These are phyloP conservation scores for Fundulus diaphanus DNA, from an alignment of 2,797 vertebrate genomes.

Conservation along the genomic window DNA sequence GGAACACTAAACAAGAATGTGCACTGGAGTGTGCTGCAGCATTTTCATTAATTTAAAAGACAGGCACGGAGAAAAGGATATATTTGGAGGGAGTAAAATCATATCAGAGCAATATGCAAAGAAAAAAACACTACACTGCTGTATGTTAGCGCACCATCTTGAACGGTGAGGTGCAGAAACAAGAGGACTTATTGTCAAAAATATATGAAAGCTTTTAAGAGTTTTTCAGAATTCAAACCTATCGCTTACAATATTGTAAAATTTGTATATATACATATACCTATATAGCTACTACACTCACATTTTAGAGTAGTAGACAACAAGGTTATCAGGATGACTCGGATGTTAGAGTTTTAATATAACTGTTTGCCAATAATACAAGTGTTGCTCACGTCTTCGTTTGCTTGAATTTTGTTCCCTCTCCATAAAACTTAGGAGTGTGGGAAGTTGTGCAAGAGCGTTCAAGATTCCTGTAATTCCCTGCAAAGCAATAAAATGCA, in stretches of 20 bases:
- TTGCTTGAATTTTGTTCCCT: background rate
- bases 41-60: conserved; percentile 20
- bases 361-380: background rate
- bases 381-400: background rate
- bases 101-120: conserved; percentile 16
- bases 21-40: conserved; percentile 3
- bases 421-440: background rate
- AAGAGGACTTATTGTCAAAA: conserved; percentile 12
- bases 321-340: too few species aligned
- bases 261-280: too few species aligned
- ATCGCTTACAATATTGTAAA: too few species aligned
- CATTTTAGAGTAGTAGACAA: too few species aligned
- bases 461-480: background rate
- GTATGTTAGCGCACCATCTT: conserved; percentile 12
- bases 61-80: conserved; percentile 10
- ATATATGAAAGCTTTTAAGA: background rate
- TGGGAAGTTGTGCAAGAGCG: background rate
- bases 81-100: conserved; percentile 26
- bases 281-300: too few species aligned
- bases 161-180: conserved; percentile 1
- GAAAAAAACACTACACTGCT: conserved; percentile 32
- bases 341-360: too few species aligned
- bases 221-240: background rate
- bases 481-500: background rate
- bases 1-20: conserved; percentile 12